Evolutionary conservation across 2,888 invertebrate species (phyloP).

Genomic region (Halocaridina rubra): DNA sequence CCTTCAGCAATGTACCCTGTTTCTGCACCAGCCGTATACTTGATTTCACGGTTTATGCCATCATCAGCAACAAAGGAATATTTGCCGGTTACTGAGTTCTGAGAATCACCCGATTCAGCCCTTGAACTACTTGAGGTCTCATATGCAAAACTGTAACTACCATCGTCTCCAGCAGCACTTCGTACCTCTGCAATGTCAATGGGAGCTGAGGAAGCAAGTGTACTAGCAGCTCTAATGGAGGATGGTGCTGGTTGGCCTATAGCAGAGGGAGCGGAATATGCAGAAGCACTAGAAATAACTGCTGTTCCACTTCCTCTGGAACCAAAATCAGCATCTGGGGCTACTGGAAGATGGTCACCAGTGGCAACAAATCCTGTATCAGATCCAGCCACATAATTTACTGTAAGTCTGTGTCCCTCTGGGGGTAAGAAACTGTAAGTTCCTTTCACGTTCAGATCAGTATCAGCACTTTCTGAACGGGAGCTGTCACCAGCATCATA

Average conservation of each 20-base stretch:
- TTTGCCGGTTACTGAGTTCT: slow-evolving; percentile 55
- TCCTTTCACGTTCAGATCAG: slow-evolving; percentile 52
- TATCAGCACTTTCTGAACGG: slow-evolving; percentile 54
- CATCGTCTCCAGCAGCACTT: slow-evolving; percentile 40
- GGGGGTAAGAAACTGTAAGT: slow-evolving; percentile 63
- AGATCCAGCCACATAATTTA: slow-evolving; percentile 57
- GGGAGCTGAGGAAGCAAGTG: slow-evolving; percentile 1
- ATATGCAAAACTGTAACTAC: slow-evolving; percentile 58
- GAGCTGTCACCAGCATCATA: slow-evolving; percentile 62
- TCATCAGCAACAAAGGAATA: slow-evolving; percentile 61
- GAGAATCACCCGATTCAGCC: slow-evolving; percentile 59
- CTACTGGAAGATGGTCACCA: slow-evolving; percentile 69
- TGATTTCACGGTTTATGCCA: neutral
- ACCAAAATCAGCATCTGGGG: slow-evolving; percentile 2
- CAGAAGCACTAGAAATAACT: neutral
- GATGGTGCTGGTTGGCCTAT: no score
- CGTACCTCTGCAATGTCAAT: slow-evolving; percentile 15
- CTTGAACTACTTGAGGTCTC: slow-evolving; percentile 56
- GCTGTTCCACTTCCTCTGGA: neutral
- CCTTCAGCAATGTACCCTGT: neutral
- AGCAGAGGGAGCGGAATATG: neutral
- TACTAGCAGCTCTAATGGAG: neutral
- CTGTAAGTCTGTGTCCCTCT: slow-evolving; percentile 61
- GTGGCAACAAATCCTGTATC: slow-evolving; percentile 49
- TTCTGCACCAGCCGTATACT: neutral